Base-by-base conservation (phyloP, 30 jellyfish, hydroid and myxozoan genomes). In the Mastigias papua region DNA sequence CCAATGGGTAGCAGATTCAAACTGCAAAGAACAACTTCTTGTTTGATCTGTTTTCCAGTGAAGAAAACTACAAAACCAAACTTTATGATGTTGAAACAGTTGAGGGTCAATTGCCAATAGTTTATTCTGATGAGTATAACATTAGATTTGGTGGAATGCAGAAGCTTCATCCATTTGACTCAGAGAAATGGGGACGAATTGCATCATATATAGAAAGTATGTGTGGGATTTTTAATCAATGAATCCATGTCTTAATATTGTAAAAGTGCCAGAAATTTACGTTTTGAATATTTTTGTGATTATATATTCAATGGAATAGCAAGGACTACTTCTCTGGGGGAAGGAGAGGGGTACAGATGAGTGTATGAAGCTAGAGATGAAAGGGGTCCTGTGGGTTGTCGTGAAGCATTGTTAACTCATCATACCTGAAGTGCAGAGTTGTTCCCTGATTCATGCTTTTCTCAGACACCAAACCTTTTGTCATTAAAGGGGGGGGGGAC, bases 171-270 rank as follows among this genome's bases (percentile, higher is more conserved):
- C 97, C 97, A 48, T 94, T 94, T 80, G 98, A 94, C 81, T 78
- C 97, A 0, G 94, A 90, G 60, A 94, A 94, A 86, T 94, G 98
- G 98, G 98, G 98, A 48, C 80, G 78, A 73, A 94, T 94, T 31
- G 94, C 78, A 17, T 30, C 37, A 8, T 80, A 61, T 64, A 83
- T 94, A 1, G 57, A 88, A 70, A 90, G 97, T 84, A 69, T 26
- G 62, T 19, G 1, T 1, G 23, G 0, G 23, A 57, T 23, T 57
- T 16, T 57, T 57, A 57, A 4, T 8, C 13, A 8, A 42, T 42
- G 13, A 15, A 42, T 8, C 54, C 54, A 42, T 42, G 54, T 15
- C n/a, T 42, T 15, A 4, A 15, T 42, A 42, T 42, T 4, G 7
- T 42, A 42, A 15, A 42, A 15, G 13, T 42, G 54, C 13, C 13